Evolutionary conservation across 2,113 vertebrate genomes (phyloP).

Genomic region (Girardinichthys multiradiatus): DNA sequence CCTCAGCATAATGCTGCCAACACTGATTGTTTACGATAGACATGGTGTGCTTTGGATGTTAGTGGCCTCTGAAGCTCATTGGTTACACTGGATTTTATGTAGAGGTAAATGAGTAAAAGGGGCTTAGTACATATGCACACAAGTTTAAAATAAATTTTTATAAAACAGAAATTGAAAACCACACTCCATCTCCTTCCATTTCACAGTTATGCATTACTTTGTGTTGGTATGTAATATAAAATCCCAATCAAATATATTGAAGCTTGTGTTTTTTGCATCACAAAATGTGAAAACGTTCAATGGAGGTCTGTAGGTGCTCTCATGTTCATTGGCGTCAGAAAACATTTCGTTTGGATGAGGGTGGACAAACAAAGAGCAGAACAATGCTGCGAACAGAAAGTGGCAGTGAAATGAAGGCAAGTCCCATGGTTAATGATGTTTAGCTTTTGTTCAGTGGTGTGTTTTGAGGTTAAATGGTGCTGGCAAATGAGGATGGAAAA

Average conservation of each 20-base stretch:
- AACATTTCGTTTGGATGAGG: conserved; percentile 39
- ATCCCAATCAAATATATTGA: neutral
- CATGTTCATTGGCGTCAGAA: conserved; percentile 2
- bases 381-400: conserved; percentile 40
- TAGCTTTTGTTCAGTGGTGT: conserved; percentile 37
- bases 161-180: no score
- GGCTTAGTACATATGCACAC: no score
- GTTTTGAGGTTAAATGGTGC: conserved; percentile 49
- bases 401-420: conserved; percentile 36
- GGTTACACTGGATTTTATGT: no score
- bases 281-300: neutral
- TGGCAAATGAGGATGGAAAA: conserved; percentile 48
- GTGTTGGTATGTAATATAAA: neutral
- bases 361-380: conserved; percentile 23
- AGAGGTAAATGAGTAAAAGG: no score
- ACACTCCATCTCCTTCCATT: no score
- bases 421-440: conserved; percentile 47
- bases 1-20: no score
- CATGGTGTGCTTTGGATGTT: no score
- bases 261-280: neutral
- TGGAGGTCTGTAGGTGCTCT: neutral
- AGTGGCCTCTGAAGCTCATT: no score
- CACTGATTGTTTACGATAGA: no score
- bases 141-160: no score
- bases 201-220: neutral